phyloP scores from a whole-genome alignment of 2,113 vertebrate genomes.

The Sebastes schlegelii region DNA sequence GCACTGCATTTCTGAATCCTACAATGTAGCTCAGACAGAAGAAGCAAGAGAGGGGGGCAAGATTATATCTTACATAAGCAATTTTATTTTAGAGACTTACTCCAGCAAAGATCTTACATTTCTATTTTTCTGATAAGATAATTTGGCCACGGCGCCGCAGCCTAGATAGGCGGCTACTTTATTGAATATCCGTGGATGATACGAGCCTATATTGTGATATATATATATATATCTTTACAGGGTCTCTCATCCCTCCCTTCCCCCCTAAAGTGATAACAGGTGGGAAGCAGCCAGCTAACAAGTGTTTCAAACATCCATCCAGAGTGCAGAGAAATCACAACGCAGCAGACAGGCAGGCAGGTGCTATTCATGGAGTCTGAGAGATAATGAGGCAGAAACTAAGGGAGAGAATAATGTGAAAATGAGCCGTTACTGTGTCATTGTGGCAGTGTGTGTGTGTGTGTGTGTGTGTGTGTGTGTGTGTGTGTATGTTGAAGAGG shows the following conservation, averaged over 20 bases:
- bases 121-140: conserved; percentile 21
- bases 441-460: conserved; percentile 5
- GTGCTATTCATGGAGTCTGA: conserved; percentile 73
- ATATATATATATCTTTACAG: background rate
- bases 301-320: conserved; percentile 63
- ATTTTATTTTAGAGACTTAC: conserved; percentile 23
- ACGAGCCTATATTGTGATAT: conserved; percentile 13
- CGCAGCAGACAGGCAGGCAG: conserved; percentile 49
- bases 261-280: conserved; percentile 60
- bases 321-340: conserved; percentile 60
- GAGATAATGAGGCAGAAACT: conserved; percentile 71
- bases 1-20: conserved; percentile 4
- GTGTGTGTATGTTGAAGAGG: background rate
- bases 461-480: background rate
- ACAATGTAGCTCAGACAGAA: conserved; percentile 24
- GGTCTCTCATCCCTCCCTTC: conserved; percentile 9
- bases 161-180: background rate
- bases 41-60: background rate
- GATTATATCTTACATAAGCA: conserved; percentile 23
- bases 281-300: conserved; percentile 63
- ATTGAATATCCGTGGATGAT: background rate
- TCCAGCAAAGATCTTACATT: conserved; percentile 8
- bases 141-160: background rate
- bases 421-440: conserved; percentile 44
- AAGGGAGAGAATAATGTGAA: conserved; percentile 39